phyloP scores from a whole-genome alignment of 2,113 vertebrate species.

The Sphaerodactylus townsendi region DNA sequence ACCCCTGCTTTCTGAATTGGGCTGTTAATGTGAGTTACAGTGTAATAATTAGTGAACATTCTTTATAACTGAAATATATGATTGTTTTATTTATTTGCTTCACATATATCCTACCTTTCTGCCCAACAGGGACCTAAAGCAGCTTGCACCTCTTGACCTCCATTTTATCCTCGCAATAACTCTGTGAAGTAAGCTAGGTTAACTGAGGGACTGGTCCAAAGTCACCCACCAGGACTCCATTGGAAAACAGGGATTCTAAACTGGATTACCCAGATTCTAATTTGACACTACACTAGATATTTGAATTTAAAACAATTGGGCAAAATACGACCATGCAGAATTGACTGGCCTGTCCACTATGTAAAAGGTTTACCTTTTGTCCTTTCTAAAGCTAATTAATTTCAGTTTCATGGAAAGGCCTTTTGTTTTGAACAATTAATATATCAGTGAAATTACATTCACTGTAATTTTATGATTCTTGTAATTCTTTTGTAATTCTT shows the following conservation, averaged over 20 bases:
- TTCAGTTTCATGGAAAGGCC: conserved; percentile 11
- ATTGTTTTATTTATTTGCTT: too few relatives aligned
- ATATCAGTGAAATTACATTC: conserved; percentile 34
- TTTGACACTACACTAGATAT: neutral
- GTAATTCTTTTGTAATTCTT: conserved; percentile 25
- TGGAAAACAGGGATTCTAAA: too few relatives aligned
- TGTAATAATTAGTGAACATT: neutral
- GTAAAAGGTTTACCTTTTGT: conserved; percentile 6
- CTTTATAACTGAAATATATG: too few relatives aligned
- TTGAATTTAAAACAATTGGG: conserved; percentile 30
- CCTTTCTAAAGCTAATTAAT: conserved; percentile 14
- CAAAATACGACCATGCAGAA: conserved; percentile 45
- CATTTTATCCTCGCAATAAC: too few relatives aligned
- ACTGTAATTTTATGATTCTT: conserved; percentile 39
- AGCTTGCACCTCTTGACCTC: too few relatives aligned
- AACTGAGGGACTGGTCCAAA: too few relatives aligned
- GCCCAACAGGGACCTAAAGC: too few relatives aligned
- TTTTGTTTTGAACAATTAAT: conserved; percentile 4
- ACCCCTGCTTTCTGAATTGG: too few relatives aligned
- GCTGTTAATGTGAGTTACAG: neutral
- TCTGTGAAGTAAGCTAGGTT: too few relatives aligned
- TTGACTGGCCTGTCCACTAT: neutral
- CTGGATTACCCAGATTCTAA: too few relatives aligned
- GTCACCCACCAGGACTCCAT: too few relatives aligned
- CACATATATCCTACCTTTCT: too few relatives aligned